Percentiles rank a stretch among this genome's conserved stretches.
phyloP scores from a whole-genome alignment of 2,113 vertebrate genomes.

The Labrus mixtus region DNA sequence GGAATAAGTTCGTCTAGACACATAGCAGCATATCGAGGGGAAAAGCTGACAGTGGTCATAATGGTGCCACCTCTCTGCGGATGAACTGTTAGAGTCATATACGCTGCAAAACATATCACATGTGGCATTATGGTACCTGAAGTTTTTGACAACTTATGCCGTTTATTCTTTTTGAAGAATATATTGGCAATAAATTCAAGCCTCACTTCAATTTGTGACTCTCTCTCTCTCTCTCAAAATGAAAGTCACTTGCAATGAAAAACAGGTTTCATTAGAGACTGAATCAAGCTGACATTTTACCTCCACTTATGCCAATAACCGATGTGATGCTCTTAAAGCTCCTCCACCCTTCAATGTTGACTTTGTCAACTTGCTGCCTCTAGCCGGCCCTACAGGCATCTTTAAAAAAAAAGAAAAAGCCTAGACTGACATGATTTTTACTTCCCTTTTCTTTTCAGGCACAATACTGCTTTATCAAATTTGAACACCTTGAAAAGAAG shows the following conservation, averaged over 20 bases:
- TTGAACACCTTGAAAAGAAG: conserved; percentile 29
- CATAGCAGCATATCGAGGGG: too few relatives aligned
- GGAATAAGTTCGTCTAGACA: too few relatives aligned
- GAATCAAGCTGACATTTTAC: conserved; percentile 6
- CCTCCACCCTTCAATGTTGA: conserved; percentile 14
- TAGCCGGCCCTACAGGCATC: conserved; percentile 5
- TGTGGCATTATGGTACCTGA: background rate
- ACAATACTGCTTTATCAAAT: conserved; percentile 47
- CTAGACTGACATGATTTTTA: conserved; percentile 44
- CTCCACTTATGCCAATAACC: conserved; percentile 14
- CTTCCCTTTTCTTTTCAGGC: conserved; percentile 39
- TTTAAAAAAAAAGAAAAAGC: conserved; percentile 11
- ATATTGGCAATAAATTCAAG: conserved; percentile 16
- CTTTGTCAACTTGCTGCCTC: conserved; percentile 19
- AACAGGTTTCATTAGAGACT: conserved; percentile 4
- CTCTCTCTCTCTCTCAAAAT: conserved; percentile 12
- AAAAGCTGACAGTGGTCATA: background rate
- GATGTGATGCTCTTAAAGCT: conserved; percentile 15
- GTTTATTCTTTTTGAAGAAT: background rate
- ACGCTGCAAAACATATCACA: background rate
- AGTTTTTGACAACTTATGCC: conserved; percentile 5
- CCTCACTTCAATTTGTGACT: background rate
- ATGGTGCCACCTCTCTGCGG: background rate
- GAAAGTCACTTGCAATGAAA: conserved; percentile 15
- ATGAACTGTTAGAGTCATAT: conserved; percentile 18